A percentile compares a stretch with the other conserved stretches of the same genome.
These are phyloP conservation scores for Eristalis intricaria DNA, from an alignment of 2,888 invertebrate species.

Conservation along the genomic window DNA sequence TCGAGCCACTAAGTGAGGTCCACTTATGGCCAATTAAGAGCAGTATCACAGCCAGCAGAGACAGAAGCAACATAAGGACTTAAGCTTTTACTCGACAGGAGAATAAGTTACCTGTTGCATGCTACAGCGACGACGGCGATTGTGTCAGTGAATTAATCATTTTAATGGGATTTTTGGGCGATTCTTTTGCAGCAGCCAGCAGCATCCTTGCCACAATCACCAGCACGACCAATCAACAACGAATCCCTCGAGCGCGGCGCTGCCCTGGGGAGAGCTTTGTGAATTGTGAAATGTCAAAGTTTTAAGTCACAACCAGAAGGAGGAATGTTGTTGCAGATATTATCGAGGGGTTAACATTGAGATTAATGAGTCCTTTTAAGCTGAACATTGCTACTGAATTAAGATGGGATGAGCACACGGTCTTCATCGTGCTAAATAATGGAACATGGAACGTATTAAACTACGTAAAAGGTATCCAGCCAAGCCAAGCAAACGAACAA, in stretches of 20 bases:
- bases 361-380: conserved; percentile 67
- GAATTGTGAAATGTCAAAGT: conserved; percentile 55
- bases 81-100: conserved; percentile 32
- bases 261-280: conserved; percentile 15
- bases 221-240: neutral
- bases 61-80: neutral
- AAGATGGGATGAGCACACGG: conserved; percentile 16
- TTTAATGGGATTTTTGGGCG: conserved; percentile 26
- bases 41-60: neutral
- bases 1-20: conserved; percentile 13
- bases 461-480: neutral
- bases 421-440: conserved; percentile 14
- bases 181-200: neutral
- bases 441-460: conserved; percentile 36
- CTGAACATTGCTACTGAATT: conserved; percentile 63
- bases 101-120: conserved; percentile 39
- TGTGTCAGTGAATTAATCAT: conserved; percentile 42
- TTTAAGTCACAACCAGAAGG: conserved; percentile 36
- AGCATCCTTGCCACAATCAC: neutral
- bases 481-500: neutral
- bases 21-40: conserved; percentile 47
- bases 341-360: conserved; percentile 35
- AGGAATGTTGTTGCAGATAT: conserved; percentile 58
- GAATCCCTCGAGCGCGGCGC: neutral
- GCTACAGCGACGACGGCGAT: neutral